phyloP scores from a whole-genome alignment of 1,140 invertebrate species.

The Danaus plexippus region DNA sequence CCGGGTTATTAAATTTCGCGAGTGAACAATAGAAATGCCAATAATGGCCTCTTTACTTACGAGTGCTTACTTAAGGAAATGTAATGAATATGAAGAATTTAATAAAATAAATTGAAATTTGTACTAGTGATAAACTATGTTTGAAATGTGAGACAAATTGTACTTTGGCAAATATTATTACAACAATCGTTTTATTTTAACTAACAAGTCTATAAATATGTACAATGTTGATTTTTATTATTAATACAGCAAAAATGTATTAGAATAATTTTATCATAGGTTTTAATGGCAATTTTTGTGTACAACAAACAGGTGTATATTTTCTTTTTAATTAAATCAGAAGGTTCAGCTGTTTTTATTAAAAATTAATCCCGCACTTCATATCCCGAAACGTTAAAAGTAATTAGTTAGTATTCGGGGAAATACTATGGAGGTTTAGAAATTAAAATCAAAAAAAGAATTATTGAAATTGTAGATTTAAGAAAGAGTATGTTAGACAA shows the following conservation, averaged over 20 bases:
- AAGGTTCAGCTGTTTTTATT: constrained; percentile 9
- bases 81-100: constrained; percentile 63
- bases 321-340: constrained; percentile 13
- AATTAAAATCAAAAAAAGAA: constrained; percentile 11
- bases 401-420: constrained; percentile 23
- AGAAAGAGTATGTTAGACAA: constrained; percentile 2
- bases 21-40: too few species aligned
- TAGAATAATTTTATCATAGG: too few species aligned
- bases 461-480: constrained; percentile 12
- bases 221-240: too few species aligned
- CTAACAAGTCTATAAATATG: too few species aligned
- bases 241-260: too few species aligned
- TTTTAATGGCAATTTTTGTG: too few species aligned
- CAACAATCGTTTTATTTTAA: too few species aligned
- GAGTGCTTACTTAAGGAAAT: constrained; percentile 37
- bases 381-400: constrained; percentile 19
- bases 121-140: constrained; percentile 64
- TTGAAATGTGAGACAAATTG: too few species aligned
- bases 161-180: too few species aligned
- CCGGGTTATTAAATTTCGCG: too few species aligned
- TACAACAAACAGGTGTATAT: too few species aligned
- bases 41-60: too few species aligned
- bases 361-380: constrained; percentile 14
- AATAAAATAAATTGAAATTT: constrained; percentile 60
- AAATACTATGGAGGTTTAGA: constrained; percentile 22